Conservation (phyloP, 2,888 invertebrate species). For the Pseudeuparius sepicola region DNA sequence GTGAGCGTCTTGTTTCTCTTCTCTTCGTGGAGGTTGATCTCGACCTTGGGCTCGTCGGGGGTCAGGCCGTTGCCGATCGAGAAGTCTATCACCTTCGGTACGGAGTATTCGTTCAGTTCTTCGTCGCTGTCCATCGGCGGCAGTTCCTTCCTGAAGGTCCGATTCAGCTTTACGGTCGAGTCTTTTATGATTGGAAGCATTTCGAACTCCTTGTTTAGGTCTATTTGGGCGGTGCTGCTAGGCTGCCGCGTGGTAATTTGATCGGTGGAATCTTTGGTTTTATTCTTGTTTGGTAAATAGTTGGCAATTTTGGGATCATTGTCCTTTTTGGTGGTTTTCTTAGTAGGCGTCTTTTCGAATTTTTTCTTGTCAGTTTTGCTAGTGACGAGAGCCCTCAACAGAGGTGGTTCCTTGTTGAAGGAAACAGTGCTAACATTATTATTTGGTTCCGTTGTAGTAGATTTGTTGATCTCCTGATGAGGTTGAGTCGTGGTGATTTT, state of each 20-base stretch:
- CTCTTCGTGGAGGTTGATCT: conserved; percentile 10
- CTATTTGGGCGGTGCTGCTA: conserved; percentile 25
- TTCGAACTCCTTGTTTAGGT: conserved; percentile 35
- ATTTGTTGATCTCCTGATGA: no score
- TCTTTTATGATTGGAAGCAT: conserved; percentile 32
- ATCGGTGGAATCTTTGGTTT: no score
- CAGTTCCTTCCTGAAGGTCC: conserved; percentile 37
- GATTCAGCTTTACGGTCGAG: conserved; percentile 32
- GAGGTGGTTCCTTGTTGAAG: no score
- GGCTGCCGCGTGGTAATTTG: conserved; percentile 5
- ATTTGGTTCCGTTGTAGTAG: no score
- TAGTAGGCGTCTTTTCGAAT: conserved; percentile 13
- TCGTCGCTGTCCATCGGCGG: conserved; percentile 24
- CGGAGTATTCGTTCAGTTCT: conserved; percentile 14
- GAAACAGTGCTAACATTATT: no score
- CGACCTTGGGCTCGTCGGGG: conserved; percentile 6
- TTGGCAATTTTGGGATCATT: conserved; percentile 12
- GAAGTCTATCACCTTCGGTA: conserved; percentile 18
- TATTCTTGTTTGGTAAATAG: conserved; percentile 15
- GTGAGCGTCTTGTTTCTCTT: background rate
- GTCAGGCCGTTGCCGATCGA: conserved; percentile 18
- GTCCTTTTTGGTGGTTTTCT: conserved; percentile 16
- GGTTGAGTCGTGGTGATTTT: no score
- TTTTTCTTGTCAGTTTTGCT: no score
- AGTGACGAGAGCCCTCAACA: no score